A percentile compares a stretch with the other conserved stretches of the same genome.
phyloP scores from a whole-genome alignment of 2,888 invertebrate species.

The Diarsia rubi region DNA sequence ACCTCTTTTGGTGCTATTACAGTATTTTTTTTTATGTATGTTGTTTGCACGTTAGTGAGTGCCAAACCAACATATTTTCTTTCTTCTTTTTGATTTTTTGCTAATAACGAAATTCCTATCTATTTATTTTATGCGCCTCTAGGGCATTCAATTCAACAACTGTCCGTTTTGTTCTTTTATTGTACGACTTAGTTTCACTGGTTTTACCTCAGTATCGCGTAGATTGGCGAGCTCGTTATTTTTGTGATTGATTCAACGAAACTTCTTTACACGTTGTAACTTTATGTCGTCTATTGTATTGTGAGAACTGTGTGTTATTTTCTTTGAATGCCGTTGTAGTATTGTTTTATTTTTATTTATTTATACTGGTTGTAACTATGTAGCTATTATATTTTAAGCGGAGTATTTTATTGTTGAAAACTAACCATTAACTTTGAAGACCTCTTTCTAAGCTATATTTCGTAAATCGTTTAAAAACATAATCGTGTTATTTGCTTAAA shows the following conservation, averaged over 20 bases:
- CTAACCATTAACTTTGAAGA: background rate
- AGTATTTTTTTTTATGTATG: background rate
- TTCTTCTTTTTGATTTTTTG: background rate
- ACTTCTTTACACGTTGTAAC: background rate
- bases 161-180: conserved; percentile 39
- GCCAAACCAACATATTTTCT: background rate
- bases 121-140: conserved; percentile 50
- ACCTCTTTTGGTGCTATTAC: background rate
- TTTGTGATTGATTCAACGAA: conserved; percentile 35
- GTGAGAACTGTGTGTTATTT: background rate
- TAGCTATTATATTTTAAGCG: background rate
- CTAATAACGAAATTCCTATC: conserved; percentile 48
- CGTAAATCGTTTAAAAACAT: background rate
- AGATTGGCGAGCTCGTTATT: conserved; percentile 51
- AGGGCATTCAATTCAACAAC: conserved; percentile 34
- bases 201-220: conserved; percentile 14
- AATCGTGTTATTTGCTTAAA: background rate
- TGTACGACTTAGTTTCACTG: conserved; percentile 40
- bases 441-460: background rate
- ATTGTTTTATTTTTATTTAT: conserved; percentile 12
- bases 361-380: background rate
- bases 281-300: background rate
- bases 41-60: background rate
- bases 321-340: background rate
- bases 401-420: background rate